Conservation (phyloP, 2,888 invertebrate species). For the Eurytoma californica region DNA sequence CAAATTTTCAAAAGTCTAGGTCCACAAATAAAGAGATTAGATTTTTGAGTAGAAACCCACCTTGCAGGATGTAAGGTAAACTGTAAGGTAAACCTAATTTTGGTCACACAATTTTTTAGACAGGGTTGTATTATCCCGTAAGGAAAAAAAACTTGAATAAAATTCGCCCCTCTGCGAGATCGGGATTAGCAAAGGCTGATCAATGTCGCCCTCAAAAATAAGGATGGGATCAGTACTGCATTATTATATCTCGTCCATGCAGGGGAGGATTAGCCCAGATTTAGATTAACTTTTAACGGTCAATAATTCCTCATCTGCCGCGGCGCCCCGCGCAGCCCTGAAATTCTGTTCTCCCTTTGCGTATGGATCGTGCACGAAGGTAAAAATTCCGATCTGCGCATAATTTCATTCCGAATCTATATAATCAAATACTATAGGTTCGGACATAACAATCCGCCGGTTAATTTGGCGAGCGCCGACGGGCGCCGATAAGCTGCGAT, state of each 20-base stretch:
- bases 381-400: too few relatives aligned
- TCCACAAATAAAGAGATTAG: too few relatives aligned
- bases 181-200: constrained; percentile 48
- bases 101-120: too few relatives aligned
- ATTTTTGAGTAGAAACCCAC: too few relatives aligned
- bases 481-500: neutral
- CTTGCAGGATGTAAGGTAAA: too few relatives aligned
- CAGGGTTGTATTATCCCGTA: neutral
- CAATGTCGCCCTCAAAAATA: constrained; percentile 42
- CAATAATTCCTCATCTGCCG: constrained; percentile 40
- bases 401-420: too few relatives aligned
- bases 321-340: too few relatives aligned
- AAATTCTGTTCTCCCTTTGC: too few relatives aligned
- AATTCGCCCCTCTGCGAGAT: constrained; percentile 30
- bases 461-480: constrained; percentile 7
- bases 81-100: too few relatives aligned
- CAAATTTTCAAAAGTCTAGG: too few relatives aligned
- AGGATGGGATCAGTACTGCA: constrained; percentile 46
- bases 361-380: too few relatives aligned
- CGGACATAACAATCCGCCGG: neutral
- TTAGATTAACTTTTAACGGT: constrained; percentile 54
- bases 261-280: constrained; percentile 47
- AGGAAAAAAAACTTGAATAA: neutral
- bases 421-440: too few relatives aligned
- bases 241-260: constrained; percentile 40